phyloP scores from a whole-genome alignment of 1,140 invertebrate species.

The Helicoverpa armigera region DNA sequence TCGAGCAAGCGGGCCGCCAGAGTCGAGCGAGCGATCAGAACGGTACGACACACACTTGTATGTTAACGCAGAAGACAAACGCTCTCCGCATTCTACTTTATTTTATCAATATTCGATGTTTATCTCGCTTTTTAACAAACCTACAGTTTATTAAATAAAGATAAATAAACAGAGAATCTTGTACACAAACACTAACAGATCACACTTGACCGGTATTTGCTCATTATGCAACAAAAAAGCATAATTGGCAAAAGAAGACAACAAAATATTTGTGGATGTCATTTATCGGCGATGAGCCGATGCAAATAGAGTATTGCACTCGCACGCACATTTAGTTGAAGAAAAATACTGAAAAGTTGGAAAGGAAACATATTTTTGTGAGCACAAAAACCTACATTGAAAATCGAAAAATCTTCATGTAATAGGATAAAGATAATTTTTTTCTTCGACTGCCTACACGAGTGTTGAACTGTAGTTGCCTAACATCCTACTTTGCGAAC shows the following conservation, averaged over 20 bases:
- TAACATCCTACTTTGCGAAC: constrained; percentile 41
- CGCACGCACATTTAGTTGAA: constrained; percentile 48
- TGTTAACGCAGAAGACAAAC: constrained; percentile 54
- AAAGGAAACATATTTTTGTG: neutral
- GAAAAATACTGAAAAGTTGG: constrained; percentile 12
- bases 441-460: constrained; percentile 39
- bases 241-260: constrained; percentile 82
- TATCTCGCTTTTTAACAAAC: constrained; percentile 36
- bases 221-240: constrained; percentile 84
- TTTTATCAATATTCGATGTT: constrained; percentile 34
- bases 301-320: constrained; percentile 56
- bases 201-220: constrained; percentile 80
- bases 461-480: constrained; percentile 34
- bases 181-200: constrained; percentile 61
- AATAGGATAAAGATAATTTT: neutral
- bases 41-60: constrained; percentile 89
- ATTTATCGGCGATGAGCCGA: constrained; percentile 72
- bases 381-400: neutral
- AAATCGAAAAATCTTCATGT: neutral
- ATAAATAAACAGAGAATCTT: neutral
- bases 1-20: constrained; percentile 94
- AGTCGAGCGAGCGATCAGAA: constrained; percentile 94
- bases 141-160: constrained; percentile 18
- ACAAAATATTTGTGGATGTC: constrained; percentile 76
- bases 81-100: constrained; percentile 47